Percentiles rank a stretch among this genome's conserved stretches.
These are phyloP conservation scores for Caenorhabditis panamensis DNA, from an alignment of 2,888 invertebrate genomes.

Conservation along the genomic window DNA sequence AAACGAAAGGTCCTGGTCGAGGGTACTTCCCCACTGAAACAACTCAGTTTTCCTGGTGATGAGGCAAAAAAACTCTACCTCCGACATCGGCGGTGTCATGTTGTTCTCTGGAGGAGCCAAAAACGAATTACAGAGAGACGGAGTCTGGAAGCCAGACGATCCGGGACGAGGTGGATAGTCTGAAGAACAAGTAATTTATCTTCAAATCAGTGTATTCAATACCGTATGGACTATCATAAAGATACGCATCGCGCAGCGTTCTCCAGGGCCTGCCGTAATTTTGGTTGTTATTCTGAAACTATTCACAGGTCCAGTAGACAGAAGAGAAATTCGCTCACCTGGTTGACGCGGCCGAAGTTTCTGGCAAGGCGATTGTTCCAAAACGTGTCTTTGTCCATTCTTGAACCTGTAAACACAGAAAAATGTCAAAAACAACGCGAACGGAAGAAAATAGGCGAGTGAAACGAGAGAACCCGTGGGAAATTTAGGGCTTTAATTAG, in stretches of 20 bases:
- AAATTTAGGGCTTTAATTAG: too few species aligned
- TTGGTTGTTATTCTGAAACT: conserved; percentile 29
- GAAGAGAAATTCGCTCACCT: neutral
- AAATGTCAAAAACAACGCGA: neutral
- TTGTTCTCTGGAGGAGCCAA: neutral
- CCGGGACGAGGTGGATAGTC: too few species aligned
- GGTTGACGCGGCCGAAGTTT: conserved; percentile 15
- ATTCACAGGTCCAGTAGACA: too few species aligned
- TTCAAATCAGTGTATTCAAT: neutral
- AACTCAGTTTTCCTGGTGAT: too few species aligned
- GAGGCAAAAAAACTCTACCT: neutral
- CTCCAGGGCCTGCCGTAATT: neutral
- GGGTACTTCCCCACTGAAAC: neutral
- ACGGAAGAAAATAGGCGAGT: neutral
- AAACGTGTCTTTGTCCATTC: conserved; percentile 15
- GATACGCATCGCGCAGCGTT: conserved; percentile 24
- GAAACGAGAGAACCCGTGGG: neutral
- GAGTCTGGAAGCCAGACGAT: neutral
- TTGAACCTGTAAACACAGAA: neutral
- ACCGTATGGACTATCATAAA: neutral
- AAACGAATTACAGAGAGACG: neutral
- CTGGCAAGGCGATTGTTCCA: conserved; percentile 11
- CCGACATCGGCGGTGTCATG: neutral
- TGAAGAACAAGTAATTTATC: neutral
- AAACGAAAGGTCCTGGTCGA: neutral